These are phyloP conservation scores for Notiomystis cincta DNA, from an alignment of 2,113 vertebrate species.

Conservation along the genomic window DNA sequence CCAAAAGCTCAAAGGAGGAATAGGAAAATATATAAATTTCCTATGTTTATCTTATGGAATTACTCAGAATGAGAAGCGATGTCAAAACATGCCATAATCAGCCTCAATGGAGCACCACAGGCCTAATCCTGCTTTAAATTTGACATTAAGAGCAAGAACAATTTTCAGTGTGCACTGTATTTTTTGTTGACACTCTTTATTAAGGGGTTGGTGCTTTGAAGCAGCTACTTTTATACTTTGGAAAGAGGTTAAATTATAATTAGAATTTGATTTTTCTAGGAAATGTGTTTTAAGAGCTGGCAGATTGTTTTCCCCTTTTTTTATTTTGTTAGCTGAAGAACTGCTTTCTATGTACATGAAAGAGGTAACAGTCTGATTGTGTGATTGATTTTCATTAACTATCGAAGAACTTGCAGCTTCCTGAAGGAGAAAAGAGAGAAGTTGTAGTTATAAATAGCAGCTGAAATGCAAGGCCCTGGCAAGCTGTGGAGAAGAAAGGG, in stretches of 20 bases:
- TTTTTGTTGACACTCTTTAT: neutral
- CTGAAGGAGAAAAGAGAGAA: neutral
- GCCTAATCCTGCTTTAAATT: neutral
- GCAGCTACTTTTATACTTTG: neutral
- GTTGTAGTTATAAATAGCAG: neutral
- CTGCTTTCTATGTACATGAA: neutral
- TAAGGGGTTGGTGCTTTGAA: neutral
- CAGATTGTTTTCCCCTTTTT: neutral
- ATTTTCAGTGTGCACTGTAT: neutral
- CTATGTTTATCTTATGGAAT: neutral
- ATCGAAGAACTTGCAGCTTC: neutral
- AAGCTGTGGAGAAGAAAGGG: neutral
- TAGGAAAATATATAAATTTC: neutral
- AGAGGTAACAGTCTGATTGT: neutral
- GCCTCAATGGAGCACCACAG: neutral
- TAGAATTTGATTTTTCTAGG: neutral
- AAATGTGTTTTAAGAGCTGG: neutral
- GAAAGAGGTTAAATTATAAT: neutral
- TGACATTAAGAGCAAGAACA: neutral
- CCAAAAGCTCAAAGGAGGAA: neutral
- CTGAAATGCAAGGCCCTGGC: neutral
- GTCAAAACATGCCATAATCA: neutral
- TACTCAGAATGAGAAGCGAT: neutral
- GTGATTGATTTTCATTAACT: neutral
- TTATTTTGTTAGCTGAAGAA: neutral